phyloP scores from a whole-genome alignment of 2,797 vertebrate species.

The Halcyon chelicuti region DNA sequence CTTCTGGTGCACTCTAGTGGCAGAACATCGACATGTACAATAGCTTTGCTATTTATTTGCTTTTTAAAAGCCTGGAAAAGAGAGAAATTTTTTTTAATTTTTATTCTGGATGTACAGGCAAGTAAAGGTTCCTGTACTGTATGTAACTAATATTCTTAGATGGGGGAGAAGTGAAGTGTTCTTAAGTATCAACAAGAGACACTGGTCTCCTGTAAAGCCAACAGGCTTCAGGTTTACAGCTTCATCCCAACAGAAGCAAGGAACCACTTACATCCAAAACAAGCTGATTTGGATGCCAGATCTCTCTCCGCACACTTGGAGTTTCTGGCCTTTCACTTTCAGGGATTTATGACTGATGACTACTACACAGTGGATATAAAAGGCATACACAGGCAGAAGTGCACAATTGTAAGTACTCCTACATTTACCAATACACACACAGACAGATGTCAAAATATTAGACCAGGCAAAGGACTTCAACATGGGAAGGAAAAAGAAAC shows the following conservation, averaged over 20 bases:
- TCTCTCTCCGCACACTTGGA: neutral
- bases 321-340: neutral
- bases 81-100: too few relatives aligned
- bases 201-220: neutral
- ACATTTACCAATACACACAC: neutral
- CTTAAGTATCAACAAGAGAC: neutral
- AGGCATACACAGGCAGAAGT: rapidly evolving
- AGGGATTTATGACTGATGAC: neutral
- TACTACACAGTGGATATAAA: rapidly evolving
- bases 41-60: neutral
- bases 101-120: neutral
- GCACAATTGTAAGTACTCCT: rapidly evolving
- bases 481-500: neutral
- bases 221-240: neutral
- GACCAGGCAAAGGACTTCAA: neutral
- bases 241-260: neutral
- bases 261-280: neutral
- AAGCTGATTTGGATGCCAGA: rapidly evolving
- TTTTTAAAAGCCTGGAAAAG: neutral
- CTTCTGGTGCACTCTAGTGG: conserved; percentile 83
- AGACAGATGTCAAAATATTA: neutral
- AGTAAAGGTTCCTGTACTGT: neutral
- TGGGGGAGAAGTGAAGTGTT: rapidly evolving
- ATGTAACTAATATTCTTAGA: neutral
- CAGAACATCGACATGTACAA: neutral